phyloP scores from a whole-genome alignment of 1,140 invertebrate species.

The Mycetomoellerius zeteki region DNA sequence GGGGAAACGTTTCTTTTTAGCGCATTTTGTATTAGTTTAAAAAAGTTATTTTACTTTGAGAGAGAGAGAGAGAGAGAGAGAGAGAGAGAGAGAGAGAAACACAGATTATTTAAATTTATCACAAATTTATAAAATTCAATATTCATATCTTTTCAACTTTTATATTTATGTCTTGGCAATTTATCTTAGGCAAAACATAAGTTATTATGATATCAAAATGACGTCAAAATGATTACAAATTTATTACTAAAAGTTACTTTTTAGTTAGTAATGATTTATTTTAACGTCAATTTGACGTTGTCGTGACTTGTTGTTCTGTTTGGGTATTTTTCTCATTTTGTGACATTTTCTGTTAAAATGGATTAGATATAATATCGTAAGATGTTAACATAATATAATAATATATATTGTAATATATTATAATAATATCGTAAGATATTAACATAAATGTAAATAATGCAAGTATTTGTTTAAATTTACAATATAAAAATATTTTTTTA shows the following conservation, averaged over 20 bases:
- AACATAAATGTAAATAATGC: neutral
- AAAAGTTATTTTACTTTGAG: neutral
- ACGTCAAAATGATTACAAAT: no score
- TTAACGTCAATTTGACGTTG: no score
- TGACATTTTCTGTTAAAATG: neutral
- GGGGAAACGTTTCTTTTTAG: neutral
- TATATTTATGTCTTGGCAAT: neutral
- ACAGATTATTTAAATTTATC: neutral
- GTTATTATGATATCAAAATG: no score
- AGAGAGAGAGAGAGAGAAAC: no score
- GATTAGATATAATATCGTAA: neutral
- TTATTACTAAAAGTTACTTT: no score
- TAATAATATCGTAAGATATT: neutral
- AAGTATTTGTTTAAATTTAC: neutral
- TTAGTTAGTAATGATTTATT: no score
- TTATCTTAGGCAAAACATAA: neutral
- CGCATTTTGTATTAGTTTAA: neutral
- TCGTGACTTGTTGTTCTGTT: no score
- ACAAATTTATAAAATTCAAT: neutral
- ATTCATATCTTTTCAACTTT: neutral
- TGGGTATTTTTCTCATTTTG: neutral
- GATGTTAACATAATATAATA: no score
- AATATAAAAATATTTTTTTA: neutral
- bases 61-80: no score
- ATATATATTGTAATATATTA: no score